phyloP scores from a whole-genome alignment of 2,888 invertebrate species.

The Lydus trimaculatus region DNA sequence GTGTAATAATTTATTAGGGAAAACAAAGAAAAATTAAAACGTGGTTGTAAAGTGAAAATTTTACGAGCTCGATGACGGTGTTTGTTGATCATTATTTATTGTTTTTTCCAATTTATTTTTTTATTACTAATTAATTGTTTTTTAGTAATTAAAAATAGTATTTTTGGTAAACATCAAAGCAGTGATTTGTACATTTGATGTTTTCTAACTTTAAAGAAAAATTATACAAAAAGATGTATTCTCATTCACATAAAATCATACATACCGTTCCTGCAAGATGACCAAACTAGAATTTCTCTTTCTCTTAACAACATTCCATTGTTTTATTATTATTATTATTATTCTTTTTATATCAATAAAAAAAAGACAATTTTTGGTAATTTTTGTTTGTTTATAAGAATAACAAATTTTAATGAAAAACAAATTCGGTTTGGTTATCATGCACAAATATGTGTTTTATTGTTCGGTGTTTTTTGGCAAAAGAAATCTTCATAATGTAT shows the following conservation, averaged over 20 bases:
- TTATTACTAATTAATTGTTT: slow-evolving; percentile 30
- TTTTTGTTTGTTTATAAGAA: background rate
- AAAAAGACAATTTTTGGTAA: slow-evolving; percentile 18
- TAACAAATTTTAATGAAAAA: background rate
- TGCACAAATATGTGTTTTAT: slow-evolving; percentile 42
- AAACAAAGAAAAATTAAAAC: slow-evolving; percentile 11
- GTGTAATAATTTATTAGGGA: slow-evolving; percentile 21
- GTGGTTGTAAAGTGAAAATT: slow-evolving; percentile 49
- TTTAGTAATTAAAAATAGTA: slow-evolving; percentile 44
- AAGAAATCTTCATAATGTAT: slow-evolving; percentile 45
- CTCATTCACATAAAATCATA: slow-evolving; percentile 36
- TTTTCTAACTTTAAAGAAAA: slow-evolving; percentile 46
- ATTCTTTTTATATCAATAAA: slow-evolving; percentile 4
- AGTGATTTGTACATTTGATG: slow-evolving; percentile 55
- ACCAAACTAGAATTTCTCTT: background rate
- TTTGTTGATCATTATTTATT: slow-evolving; percentile 59
- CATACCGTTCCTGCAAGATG: slow-evolving; percentile 33
- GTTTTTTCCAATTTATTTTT: slow-evolving; percentile 29
- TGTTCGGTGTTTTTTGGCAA: slow-evolving; percentile 55
- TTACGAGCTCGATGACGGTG: slow-evolving; percentile 58
- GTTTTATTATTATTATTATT: background rate
- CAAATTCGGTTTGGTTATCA: slow-evolving; percentile 8
- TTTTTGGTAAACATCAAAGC: slow-evolving; percentile 59
- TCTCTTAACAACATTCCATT: slow-evolving; percentile 20
- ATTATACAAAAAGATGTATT: slow-evolving; percentile 40